phyloP scores from a whole-genome alignment of 2,113 vertebrate species.

The Rhinichthys klamathensis region DNA sequence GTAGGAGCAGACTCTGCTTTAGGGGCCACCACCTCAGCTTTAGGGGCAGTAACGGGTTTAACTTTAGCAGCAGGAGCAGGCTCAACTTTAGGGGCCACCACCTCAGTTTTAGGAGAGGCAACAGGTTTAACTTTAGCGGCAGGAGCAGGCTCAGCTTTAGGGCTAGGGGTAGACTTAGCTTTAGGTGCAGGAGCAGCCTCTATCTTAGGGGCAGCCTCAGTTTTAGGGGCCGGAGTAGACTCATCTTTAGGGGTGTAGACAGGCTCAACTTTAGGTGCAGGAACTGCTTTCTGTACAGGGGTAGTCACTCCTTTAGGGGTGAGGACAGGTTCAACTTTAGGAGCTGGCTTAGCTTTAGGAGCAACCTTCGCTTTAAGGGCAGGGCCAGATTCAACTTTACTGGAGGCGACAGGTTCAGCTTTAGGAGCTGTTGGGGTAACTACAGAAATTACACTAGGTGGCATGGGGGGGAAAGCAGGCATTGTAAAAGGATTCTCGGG shows the following conservation, averaged over 20 bases:
- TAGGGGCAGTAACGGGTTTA: not conserved
- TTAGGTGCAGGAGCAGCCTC: slow-evolving; percentile 30
- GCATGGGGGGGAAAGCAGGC: slow-evolving; percentile 66
- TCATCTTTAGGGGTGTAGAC: not conserved
- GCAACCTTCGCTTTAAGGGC: not conserved
- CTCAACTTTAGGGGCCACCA: slow-evolving; percentile 60
- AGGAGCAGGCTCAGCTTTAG: not conserved
- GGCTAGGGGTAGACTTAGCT: not conserved
- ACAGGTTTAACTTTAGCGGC: slow-evolving; percentile 20
- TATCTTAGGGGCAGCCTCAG: not conserved
- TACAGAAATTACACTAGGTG: not conserved
- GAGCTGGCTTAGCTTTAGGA: not conserved
- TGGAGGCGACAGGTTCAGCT: not conserved
- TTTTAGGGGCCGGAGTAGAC: not conserved
- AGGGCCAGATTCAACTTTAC: not conserved
- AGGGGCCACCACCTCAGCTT: not conserved
- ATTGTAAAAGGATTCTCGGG: slow-evolving; percentile 77
- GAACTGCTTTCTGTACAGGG: not conserved
- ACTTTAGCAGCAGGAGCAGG: not conserved
- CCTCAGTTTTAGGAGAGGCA: not conserved
- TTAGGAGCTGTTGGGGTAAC: slow-evolving; percentile 6
- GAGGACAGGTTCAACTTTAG: not conserved
- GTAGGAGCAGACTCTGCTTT: not conserved
- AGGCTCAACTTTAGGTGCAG: not conserved
- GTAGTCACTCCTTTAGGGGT: not conserved